Evolutionary conservation across 2,113 vertebrate genomes (phyloP), one percentile per base, ranked within the genome.

Genomic region (Scalopus aquaticus): DNA sequence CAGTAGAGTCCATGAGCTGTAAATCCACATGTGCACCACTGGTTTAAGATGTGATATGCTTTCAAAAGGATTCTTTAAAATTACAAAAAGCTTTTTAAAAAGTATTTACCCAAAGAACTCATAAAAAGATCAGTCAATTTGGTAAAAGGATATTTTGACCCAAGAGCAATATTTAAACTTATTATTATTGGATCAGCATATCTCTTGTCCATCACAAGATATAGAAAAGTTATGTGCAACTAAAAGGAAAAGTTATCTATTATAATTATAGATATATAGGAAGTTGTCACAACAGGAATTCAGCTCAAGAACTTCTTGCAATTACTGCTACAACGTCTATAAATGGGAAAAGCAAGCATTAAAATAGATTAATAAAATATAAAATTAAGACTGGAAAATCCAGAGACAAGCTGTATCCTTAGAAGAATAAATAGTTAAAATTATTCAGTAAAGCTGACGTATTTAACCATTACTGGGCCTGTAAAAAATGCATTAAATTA

Each of bases 331-430:
- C 99, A 98, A 98, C 98, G 98, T 99, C 99, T 99, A 99, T 98
- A 99, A 99, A 99, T 99, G 99, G 99, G 99, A 99, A 99, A 99
- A 99, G 99, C 99, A 99, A 99, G 99, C 99, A 99, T 99, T 99
- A 99, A 98, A 99, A 98, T 99, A 99, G 98, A 99, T 99, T 99
- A 99, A 98, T 99, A 98, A 99, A 98, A 99, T 99, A 99, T 99
- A 98, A 98, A 98, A 99, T 99, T 99, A 99, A 99, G 98, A 99
- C 99, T 99, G 99, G 99, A 99, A 99, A 99, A 98, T 99, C 99
- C 99, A 99, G 99, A 99, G 99, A 99, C 98, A 99, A 99, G 99
- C 99, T 99, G 98, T 99, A 99, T 99, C 99, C 99, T 99, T 99
- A 99, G 98, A 99, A 99, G 99, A 99, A 99, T 99, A 99, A 99